Evolutionary conservation across 2,888 invertebrate species (phyloP), one percentile per base, ranked within the genome.

Genomic region (Drosophila mercatorum): DNA sequence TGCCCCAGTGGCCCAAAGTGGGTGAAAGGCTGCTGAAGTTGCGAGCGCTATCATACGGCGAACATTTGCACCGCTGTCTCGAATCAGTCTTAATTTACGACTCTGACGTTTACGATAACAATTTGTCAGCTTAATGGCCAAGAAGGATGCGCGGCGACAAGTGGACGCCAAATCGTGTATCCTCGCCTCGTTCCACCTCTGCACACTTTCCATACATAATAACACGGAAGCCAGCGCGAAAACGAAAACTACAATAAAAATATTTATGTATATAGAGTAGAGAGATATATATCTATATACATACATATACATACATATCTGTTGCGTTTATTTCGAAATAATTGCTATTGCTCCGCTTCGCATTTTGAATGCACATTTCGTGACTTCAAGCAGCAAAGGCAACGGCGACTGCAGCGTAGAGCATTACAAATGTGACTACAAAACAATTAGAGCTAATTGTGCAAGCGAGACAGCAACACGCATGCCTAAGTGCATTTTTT

Each of bases 121-220:
- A 88, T 88, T 88, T 88, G 88, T 88, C 88, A 88, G 87, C 82
- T 87, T 88, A 87, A 86, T 88, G 86, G 85, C 81, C 64, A 52
- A 64, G 64, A 83, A 86, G 87, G 84, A 85, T 85, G 88, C 73
- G 81, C 79, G 83, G 64, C 72, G 66, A 52, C 72, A 70, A 72
- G 68, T 64, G 73, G 43, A 17, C 58, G 40, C 66, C 55, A 34
- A 12, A 22, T 12, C 58, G 26, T 41, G 49, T 57, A 44, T 60
- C 26, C 52, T 56, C 55, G 6, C 51, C 22, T 5, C n/a, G 3
- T 3, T 40, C 55, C 40, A 5, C n/a, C 31, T 51, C 43, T 51
- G 11, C 26, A n/a, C n/a, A 6, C 66, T 47, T 44, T 46, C 55
- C 47, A 60, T 46, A 62, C 10, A 34, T 68, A 66, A 66, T 74